Evolutionary conservation across 2,888 invertebrate species (phyloP), one percentile per base, ranked within the genome.

Genomic region (Strigamia maritima): DNA sequence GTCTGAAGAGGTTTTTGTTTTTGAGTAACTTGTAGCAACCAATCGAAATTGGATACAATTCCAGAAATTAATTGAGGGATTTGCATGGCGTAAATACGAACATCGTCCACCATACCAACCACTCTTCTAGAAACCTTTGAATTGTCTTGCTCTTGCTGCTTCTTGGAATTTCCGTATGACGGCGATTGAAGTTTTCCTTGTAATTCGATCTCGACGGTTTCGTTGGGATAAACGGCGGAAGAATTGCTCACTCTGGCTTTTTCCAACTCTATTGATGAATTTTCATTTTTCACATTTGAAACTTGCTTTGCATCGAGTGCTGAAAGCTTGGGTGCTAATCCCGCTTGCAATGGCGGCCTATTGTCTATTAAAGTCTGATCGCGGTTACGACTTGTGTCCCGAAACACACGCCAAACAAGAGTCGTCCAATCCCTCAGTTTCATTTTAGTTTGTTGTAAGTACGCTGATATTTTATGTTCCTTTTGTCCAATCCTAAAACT

Each of bases 1-100:
- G 38, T 38, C 54, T 54, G 54, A 4, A 19, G 54, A 54, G 54
- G 54, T 54, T 54, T 54, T 14, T 54, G 14, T 54, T 54, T 54
- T 19, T 7, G 6, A 6, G 6, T 19, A 54, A 19, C 19, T n/a
- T 54, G 54, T n/a, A 10, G 19, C 16, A 16, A 54, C 54, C 54
- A 54, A 19, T 16, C 54, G n/a, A 54, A 54, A 54, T 7, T 16
- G 54, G 54, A 54, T 10, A 54, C 54, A 19, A 54, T 54, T 54
- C 54, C 54, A 14, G 54, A n/a, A 54, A 54, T 7, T 54, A 54
- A 54, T 54, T 54, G 54, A 54, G 54, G 54, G 19, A 54, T 54
- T 54, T 54, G 54, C 54, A 54, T 54, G 54, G 54, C 54, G 16
- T 54, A 54, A 54, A 54, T 54, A 54, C 54, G 54, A 19, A 54